A percentile compares a stretch with the other conserved stretches of the same genome.
Evolutionary conservation across 2,797 vertebrate genomes (phyloP).

Genomic region (Craterocephalus amniculus): DNA sequence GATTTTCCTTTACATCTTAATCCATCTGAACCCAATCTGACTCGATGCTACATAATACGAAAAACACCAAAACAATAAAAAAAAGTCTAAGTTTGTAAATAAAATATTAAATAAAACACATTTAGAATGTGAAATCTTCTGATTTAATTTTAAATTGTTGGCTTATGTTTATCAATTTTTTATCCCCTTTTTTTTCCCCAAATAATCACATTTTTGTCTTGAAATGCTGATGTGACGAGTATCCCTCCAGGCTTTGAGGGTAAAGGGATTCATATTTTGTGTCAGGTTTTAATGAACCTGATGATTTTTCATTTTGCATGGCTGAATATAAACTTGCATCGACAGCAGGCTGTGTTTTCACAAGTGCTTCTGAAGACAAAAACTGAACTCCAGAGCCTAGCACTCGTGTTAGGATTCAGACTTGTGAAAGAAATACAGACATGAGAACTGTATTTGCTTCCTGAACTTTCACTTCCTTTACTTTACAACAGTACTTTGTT

Average conservation of each 20-base stretch:
- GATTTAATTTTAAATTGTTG: not conserved
- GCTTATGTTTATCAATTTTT: no score
- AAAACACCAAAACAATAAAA: no score
- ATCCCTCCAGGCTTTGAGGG: not conserved
- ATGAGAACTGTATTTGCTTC: not conserved
- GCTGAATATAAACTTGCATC: not conserved
- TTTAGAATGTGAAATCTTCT: not conserved
- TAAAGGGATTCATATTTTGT: not conserved
- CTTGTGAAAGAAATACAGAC: not conserved
- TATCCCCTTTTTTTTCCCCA: no score
- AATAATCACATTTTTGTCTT: no score
- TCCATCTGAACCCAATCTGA: no score
- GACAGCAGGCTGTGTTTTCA: no score
- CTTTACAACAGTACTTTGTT: not conserved
- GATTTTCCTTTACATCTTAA: no score
- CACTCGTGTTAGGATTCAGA: not conserved
- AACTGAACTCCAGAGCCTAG: not conserved
- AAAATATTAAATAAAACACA: no score
- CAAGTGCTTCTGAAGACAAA: not conserved
- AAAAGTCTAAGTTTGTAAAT: not conserved
- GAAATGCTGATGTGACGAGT: not conserved
- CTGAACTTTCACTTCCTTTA: not conserved
- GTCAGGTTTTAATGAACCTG: not conserved
- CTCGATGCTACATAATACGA: no score
- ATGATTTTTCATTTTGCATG: not conserved